These are phyloP conservation scores for Oryctes rhinoceros DNA, from an alignment of 1,140 invertebrate species.

Conservation along the genomic window DNA sequence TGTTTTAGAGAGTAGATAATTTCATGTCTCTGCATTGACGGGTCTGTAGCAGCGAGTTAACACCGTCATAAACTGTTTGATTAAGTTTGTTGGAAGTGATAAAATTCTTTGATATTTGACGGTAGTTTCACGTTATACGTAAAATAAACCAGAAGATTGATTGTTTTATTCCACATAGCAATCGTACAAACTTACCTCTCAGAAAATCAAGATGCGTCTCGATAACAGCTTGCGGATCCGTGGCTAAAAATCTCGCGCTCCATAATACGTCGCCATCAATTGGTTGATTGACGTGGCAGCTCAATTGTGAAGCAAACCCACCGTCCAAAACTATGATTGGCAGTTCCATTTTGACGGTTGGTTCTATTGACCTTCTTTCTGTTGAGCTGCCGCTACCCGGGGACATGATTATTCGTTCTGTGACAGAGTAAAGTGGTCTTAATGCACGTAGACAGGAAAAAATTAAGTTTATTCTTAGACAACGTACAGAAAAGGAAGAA, in stretches of 20 bases:
- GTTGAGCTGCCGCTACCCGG: conserved; percentile 15
- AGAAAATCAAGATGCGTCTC: conserved; percentile 82
- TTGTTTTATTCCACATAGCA: background rate
- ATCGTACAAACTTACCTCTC: conserved; percentile 59
- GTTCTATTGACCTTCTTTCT: conserved; percentile 18
- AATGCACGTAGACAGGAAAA: background rate
- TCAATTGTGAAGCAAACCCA: conserved; percentile 80
- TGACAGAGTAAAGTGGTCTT: background rate
- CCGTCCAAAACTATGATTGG: conserved; percentile 75
- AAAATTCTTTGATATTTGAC: no score
- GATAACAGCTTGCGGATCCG: conserved; percentile 75
- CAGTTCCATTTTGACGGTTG: background rate
- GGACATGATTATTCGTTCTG: conserved; percentile 29
- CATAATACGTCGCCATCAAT: conserved; percentile 82
- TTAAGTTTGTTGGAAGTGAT: no score
- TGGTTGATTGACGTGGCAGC: conserved; percentile 72
- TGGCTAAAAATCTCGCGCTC: conserved; percentile 79
- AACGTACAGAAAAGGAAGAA: no score
- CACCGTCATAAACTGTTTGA: no score
- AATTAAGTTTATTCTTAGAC: background rate
- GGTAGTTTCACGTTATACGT: no score
- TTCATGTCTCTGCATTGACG: no score
- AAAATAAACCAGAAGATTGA: no score
- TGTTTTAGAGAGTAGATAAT: no score
- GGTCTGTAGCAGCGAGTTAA: no score